A percentile compares a stretch with the other conserved stretches of the same genome.
These are phyloP conservation scores for Sphenopsis melanotis DNA, from an alignment of 2,797 vertebrate species.

Conservation along the genomic window DNA sequence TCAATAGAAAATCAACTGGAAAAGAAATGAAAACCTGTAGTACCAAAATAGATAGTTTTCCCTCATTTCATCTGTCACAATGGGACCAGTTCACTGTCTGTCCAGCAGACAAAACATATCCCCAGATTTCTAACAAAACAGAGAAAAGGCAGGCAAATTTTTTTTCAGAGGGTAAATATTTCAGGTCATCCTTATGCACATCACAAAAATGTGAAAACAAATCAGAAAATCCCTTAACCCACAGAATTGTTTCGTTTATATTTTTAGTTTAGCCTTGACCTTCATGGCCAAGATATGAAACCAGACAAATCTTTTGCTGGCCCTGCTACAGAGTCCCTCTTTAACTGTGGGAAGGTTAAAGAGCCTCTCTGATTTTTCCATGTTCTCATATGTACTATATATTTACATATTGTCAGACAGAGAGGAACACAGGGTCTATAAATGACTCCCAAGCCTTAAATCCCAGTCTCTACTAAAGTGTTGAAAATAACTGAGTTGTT, in stretches of 20 bases:
- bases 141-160: not conserved
- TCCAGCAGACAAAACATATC: not conserved
- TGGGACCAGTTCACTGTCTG: not conserved
- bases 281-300: constrained; percentile 15
- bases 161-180: not conserved
- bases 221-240: not conserved
- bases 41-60: not conserved
- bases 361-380: not conserved
- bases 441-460: not conserved
- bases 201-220: not conserved
- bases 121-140: not conserved
- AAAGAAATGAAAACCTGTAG: not conserved
- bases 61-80: not conserved
- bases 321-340: not conserved
- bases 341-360: constrained; percentile 9
- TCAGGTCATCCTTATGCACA: not conserved
- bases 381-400: not conserved
- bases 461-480: not conserved
- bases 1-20: not conserved
- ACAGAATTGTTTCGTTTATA: not conserved
- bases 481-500: not conserved
- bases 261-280: constrained; percentile 7
- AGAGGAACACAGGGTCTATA: not conserved
- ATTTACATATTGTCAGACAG: not conserved
- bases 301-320: not conserved